phyloP scores from a whole-genome alignment of 1,140 invertebrate genomes.

The Drosophila guanche region DNA sequence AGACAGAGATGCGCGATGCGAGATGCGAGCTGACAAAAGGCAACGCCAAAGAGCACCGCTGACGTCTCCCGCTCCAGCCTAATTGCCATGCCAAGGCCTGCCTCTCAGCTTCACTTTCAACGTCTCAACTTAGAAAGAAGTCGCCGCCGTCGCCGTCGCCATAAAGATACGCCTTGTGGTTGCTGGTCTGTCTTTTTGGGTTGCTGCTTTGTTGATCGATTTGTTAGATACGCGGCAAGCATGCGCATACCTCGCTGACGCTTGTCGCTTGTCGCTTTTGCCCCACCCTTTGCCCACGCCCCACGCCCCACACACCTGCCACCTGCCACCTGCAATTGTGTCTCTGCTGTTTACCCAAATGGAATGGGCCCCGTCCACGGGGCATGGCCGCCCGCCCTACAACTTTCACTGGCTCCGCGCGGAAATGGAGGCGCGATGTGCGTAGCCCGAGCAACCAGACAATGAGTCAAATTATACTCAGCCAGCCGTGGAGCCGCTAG shows the following conservation, averaged over 20 bases:
- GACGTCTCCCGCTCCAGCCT: constrained; percentile 35
- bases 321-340: constrained; percentile 51
- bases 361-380: constrained; percentile 17
- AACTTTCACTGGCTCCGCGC: constrained; percentile 69
- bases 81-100: constrained; percentile 39
- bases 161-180: constrained; percentile 58
- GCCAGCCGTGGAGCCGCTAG: constrained; percentile 1
- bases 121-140: constrained; percentile 55
- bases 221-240: constrained; percentile 69
- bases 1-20: background rate
- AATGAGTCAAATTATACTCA: constrained; percentile 27
- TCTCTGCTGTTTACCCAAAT: constrained; percentile 43
- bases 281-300: constrained; percentile 2
- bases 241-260: constrained; percentile 51
- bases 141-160: constrained; percentile 4
- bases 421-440: constrained; percentile 33
- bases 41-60: constrained; percentile 7
- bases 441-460: constrained; percentile 28
- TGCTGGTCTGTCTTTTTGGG: constrained; percentile 3
- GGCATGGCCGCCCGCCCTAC: constrained; percentile 61
- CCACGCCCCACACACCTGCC: constrained; percentile 13
- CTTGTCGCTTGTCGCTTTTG: constrained; percentile 32
- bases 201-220: constrained; percentile 63
- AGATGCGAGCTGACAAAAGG: constrained; percentile 55
- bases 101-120: constrained; percentile 59